Conservation (phyloP, 1,140 invertebrate species). For the Rhopalosiphum padi region DNA sequence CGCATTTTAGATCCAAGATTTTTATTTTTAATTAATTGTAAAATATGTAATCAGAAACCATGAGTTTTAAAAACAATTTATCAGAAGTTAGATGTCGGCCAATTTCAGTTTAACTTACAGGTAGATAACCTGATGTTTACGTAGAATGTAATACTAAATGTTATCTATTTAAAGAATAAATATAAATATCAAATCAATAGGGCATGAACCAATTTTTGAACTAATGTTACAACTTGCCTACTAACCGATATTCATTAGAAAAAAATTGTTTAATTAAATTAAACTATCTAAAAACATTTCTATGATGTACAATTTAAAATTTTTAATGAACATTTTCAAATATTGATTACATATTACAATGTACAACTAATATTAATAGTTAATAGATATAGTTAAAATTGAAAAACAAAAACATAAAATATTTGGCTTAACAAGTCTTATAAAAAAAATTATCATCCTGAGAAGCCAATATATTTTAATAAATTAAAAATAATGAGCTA, state of each 20-base stretch:
- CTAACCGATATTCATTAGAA: slow-evolving; percentile 1
- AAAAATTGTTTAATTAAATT: slow-evolving; percentile 18
- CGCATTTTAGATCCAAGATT: too few species aligned
- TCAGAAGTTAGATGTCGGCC: neutral
- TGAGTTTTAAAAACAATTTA: neutral
- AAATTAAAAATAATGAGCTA: neutral
- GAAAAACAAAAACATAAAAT: slow-evolving; percentile 24
- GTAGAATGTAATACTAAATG: neutral
- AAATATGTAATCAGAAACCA: too few species aligned
- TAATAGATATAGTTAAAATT: neutral
- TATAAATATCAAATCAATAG: neutral
- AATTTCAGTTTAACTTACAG: neutral
- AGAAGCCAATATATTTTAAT: slow-evolving; percentile 43
- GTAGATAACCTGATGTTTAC: neutral
- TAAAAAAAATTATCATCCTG: slow-evolving; percentile 50
- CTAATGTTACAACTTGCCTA: neutral
- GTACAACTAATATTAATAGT: neutral
- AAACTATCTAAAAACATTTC: neutral
- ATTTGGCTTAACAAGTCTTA: slow-evolving; percentile 54
- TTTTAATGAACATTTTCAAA: neutral
- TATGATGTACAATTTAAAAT: neutral
- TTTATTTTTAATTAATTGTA: too few species aligned
- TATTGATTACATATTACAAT: neutral
- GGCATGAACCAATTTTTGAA: neutral
- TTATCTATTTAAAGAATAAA: neutral